These are phyloP conservation scores for Sinocyclocheilus anshuiensis DNA, from an alignment of 2,113 vertebrate genomes.

Conservation along the genomic window DNA sequence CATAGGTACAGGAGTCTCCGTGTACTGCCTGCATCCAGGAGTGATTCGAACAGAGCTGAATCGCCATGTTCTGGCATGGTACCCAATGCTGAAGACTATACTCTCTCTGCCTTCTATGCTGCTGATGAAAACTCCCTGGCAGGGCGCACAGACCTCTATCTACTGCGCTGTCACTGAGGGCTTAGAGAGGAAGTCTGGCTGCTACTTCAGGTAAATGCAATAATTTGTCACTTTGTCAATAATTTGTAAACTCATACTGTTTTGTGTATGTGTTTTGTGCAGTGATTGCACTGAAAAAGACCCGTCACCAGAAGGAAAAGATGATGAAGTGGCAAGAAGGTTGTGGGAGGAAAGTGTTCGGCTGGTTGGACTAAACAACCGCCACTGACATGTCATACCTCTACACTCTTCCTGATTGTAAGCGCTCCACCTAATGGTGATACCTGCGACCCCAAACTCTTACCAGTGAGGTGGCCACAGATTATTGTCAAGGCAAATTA, in stretches of 20 bases:
- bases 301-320: constrained; percentile 64
- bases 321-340: constrained; percentile 60
- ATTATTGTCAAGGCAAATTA: background rate
- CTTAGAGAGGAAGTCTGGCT: constrained; percentile 66
- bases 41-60: constrained; percentile 74
- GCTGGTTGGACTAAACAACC: constrained; percentile 66
- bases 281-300: constrained; percentile 72
- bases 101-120: constrained; percentile 65
- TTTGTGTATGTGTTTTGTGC: constrained; percentile 43
- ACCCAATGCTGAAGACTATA: constrained; percentile 67
- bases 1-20: constrained; percentile 65
- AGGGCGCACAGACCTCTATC: constrained; percentile 75
- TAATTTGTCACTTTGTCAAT: background rate
- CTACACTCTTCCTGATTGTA: background rate
- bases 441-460: background rate
- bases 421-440: background rate
- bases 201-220: constrained; percentile 74
- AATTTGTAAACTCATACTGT: background rate
- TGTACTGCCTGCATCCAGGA: constrained; percentile 75
- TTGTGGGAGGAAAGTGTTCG: constrained; percentile 75
- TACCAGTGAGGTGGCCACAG: background rate
- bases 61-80: constrained; percentile 67
- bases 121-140: constrained; percentile 73
- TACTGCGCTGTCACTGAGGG: constrained; percentile 72
- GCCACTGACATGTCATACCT: background rate